These are phyloP conservation scores for Sesamia nonagrioides DNA, from an alignment of 1,140 invertebrate genomes.

Conservation along the genomic window DNA sequence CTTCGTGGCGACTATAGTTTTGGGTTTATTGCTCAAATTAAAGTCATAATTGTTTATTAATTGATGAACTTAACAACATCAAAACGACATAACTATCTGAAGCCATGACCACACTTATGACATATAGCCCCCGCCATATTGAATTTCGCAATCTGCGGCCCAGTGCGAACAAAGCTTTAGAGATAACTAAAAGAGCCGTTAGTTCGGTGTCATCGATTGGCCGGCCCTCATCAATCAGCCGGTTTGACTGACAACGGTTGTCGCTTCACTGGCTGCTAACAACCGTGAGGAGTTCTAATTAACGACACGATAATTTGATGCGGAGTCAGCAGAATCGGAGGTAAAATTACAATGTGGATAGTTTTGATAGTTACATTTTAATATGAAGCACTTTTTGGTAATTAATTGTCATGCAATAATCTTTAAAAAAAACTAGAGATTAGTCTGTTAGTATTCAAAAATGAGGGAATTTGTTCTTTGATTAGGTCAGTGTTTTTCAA, in stretches of 20 bases:
- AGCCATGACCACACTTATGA: too few species aligned
- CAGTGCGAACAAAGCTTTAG: background rate
- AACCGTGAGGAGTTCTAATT: constrained; percentile 29
- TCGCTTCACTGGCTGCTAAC: constrained; percentile 29
- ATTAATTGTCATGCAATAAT: background rate
- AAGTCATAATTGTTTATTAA: too few species aligned
- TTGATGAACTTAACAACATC: too few species aligned
- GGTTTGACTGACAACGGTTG: constrained; percentile 26
- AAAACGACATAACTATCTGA: too few species aligned
- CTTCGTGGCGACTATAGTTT: too few species aligned
- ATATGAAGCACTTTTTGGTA: background rate
- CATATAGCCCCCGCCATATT: too few species aligned
- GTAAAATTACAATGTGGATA: background rate
- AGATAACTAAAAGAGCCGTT: constrained; percentile 27
- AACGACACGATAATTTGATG: constrained; percentile 18
- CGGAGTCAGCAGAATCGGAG: constrained; percentile 7
- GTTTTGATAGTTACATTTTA: background rate
- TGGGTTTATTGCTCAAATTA: too few species aligned
- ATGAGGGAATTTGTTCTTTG: too few species aligned
- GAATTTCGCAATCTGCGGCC: too few species aligned
- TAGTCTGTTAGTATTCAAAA: too few species aligned
- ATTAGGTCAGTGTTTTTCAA: too few species aligned
- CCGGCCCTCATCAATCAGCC: constrained; percentile 27
- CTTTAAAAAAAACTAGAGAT: too few species aligned
- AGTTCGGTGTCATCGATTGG: constrained; percentile 30